Conservation (phyloP, 2,113 vertebrate genomes). For the Bombycilla garrulus region DNA sequence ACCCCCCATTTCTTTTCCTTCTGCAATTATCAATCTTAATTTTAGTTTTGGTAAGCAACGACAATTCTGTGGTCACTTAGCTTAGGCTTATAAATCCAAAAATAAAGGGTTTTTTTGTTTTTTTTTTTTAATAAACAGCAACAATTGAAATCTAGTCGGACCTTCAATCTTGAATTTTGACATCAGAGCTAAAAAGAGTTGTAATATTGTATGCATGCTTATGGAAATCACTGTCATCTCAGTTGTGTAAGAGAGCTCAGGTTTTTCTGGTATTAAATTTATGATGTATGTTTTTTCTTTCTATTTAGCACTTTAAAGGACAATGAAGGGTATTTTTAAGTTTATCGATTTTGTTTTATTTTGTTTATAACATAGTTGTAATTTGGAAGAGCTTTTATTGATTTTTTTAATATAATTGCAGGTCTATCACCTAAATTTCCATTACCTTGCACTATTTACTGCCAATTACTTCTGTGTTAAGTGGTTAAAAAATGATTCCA, state of each 20-base stretch:
- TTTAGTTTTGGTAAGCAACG: background rate
- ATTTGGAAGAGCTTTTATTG: conserved; percentile 2
- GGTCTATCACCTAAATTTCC: background rate
- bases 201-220: background rate
- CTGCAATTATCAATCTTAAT: background rate
- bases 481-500: background rate
- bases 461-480: background rate
- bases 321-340: background rate
- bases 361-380: background rate
- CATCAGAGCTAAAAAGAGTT: background rate
- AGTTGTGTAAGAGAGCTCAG: background rate
- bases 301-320: background rate
- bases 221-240: background rate
- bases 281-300: background rate
- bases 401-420: background rate
- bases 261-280: background rate
- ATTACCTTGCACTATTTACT: background rate
- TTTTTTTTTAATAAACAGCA: background rate
- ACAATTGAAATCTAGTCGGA: background rate
- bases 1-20: rapidly evolving
- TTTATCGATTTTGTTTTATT: conserved; percentile 19
- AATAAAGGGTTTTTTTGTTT: rapidly evolving
- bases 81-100: background rate
- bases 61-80: background rate
- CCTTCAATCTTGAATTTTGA: background rate